Percentiles rank a stretch among this genome's conserved stretches.
Evolutionary conservation across 2,113 vertebrate genomes (phyloP).

Genomic region (Xiphophorus couchianus): DNA sequence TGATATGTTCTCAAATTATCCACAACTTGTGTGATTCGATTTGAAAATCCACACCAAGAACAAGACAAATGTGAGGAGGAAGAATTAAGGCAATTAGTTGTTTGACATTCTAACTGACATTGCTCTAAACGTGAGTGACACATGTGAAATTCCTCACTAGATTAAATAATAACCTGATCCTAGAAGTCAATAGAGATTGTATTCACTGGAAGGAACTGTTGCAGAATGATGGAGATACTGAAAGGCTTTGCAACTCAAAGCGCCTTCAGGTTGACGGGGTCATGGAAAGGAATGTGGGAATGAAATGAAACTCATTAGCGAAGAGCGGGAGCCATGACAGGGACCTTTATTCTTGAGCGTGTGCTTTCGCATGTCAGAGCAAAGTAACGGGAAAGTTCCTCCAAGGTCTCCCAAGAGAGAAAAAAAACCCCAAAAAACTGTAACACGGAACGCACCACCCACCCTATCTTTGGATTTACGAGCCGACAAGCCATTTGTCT

Average conservation of each 20-base stretch:
- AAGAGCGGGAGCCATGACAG: slow-evolving; percentile 46
- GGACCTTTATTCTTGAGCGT: slow-evolving; percentile 46
- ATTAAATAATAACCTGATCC: slow-evolving; percentile 73
- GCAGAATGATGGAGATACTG: neutral
- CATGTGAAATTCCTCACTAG: slow-evolving; percentile 65
- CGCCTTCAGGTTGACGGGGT: slow-evolving; percentile 59
- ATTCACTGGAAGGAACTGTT: slow-evolving; percentile 15
- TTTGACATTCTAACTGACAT: slow-evolving; percentile 74
- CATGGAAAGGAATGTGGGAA: slow-evolving; percentile 65
- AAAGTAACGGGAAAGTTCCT: slow-evolving; percentile 32
- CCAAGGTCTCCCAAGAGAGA: slow-evolving; percentile 38
- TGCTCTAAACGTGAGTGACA: slow-evolving; percentile 67
- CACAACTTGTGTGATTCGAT: slow-evolving; percentile 74
- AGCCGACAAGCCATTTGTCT: slow-evolving; percentile 52
- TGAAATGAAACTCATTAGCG: slow-evolving; percentile 73
- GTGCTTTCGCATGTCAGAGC: neutral
- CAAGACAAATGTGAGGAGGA: slow-evolving; percentile 37
- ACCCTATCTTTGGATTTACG: slow-evolving; percentile 62
- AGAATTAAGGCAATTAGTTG: slow-evolving; percentile 54
- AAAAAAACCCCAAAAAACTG: neutral
- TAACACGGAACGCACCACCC: slow-evolving; percentile 40
- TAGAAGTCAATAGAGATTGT: slow-evolving; percentile 39
- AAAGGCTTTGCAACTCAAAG: slow-evolving; percentile 38
- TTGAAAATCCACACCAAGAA: slow-evolving; percentile 39
- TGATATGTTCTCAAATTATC: slow-evolving; percentile 73